Conservation (phyloP, 2,797 vertebrate genomes). For the Lateolabrax maculatus region DNA sequence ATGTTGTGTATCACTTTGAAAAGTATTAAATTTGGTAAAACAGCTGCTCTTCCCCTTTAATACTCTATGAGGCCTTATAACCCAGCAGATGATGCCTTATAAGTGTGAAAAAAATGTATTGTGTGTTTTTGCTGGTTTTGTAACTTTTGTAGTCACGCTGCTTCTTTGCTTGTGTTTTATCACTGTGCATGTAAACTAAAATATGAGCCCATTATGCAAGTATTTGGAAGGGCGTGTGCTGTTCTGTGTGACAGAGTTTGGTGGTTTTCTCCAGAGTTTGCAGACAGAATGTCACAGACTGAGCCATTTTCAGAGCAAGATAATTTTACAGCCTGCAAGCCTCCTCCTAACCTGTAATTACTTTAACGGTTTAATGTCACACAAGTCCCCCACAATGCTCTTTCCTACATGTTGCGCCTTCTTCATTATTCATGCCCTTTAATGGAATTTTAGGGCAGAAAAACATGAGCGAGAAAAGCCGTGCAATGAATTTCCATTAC, state of each 20-base stretch:
- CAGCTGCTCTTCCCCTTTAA: conserved; percentile 3
- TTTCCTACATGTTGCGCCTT: conserved; percentile 54
- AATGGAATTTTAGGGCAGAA: conserved; percentile 65
- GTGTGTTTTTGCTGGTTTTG: neutral
- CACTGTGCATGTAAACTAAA: conserved; percentile 30
- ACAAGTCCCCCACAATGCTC: conserved; percentile 63
- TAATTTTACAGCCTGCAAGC: conserved; percentile 63
- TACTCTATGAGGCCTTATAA: neutral
- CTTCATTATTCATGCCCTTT: conserved; percentile 73
- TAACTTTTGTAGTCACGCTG: neutral
- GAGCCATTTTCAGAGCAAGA: conserved; percentile 56
- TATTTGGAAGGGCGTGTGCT: conserved; percentile 55
- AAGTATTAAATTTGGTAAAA: neutral
- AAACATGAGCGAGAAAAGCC: conserved; percentile 53
- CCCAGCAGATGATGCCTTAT: neutral
- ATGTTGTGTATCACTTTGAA: neutral
- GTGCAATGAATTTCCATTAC: conserved; percentile 55
- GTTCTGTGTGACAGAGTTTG: conserved; percentile 36
- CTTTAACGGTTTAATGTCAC: conserved; percentile 81
- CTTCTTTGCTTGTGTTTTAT: conserved; percentile 14
- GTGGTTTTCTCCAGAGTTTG: conserved; percentile 56
- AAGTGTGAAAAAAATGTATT: too few species aligned
- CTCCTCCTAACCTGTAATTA: conserved; percentile 74
- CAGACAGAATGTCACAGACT: conserved; percentile 59
- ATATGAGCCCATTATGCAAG: conserved; percentile 39